Conservation (phyloP, 2,797 vertebrate genomes). For the Dendrocincla tyrannina region DNA sequence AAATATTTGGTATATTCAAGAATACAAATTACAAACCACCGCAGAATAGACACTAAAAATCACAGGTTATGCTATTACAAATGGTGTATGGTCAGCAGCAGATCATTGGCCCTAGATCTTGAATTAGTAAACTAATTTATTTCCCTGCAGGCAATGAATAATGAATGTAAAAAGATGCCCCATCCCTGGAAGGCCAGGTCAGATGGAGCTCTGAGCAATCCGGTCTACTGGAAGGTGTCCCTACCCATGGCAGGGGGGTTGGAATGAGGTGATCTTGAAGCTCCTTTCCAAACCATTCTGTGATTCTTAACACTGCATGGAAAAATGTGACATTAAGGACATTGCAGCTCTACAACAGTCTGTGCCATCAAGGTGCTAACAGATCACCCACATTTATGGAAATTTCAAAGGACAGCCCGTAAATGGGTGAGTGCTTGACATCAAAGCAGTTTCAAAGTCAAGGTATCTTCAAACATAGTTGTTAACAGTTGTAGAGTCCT, state of each 20-base stretch:
- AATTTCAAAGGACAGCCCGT: background rate
- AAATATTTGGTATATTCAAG: background rate
- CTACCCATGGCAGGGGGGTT: rapidly evolving
- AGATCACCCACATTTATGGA: background rate
- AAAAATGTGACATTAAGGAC: background rate
- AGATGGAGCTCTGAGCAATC: background rate
- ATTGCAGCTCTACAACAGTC: background rate
- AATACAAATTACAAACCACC: rapidly evolving
- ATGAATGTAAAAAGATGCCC: background rate
- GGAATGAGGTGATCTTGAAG: background rate
- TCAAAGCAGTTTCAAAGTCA: background rate
- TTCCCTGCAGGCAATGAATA: background rate
- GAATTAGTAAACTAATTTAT: background rate
- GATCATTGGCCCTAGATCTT: background rate
- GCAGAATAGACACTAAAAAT: background rate
- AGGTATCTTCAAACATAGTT: background rate
- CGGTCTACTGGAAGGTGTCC: background rate
- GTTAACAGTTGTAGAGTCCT: background rate
- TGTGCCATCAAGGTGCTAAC: background rate
- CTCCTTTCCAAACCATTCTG: background rate
- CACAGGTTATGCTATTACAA: background rate
- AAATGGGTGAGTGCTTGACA: background rate
- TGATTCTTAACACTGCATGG: background rate
- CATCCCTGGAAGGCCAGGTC: background rate
- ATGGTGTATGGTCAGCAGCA: background rate